Percentiles rank a stretch among this genome's conserved stretches.
Conservation (phyloP, 1,140 invertebrate genomes). For the Xylocopa sonorina region DNA sequence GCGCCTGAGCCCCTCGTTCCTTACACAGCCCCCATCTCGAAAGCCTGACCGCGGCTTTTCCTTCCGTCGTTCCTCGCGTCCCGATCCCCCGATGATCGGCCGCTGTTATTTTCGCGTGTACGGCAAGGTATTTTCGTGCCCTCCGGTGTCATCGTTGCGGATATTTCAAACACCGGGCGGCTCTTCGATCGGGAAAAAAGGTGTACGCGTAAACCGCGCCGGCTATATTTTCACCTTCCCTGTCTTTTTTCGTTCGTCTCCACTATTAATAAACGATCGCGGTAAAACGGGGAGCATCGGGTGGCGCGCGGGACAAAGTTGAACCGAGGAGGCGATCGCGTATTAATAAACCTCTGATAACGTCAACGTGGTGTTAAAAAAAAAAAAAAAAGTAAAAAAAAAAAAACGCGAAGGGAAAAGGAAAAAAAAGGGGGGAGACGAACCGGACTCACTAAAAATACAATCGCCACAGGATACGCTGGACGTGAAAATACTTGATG, state of each 20-base stretch:
- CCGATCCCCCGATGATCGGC: too few species aligned
- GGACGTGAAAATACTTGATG: slow-evolving; percentile 62
- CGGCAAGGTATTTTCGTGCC: not conserved
- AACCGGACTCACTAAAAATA: slow-evolving; percentile 61
- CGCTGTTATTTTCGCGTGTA: too few species aligned
- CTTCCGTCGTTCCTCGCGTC: too few species aligned
- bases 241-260: not conserved
- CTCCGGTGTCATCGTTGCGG: not conserved
- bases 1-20: not conserved
- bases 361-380: slow-evolving; percentile 54
- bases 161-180: too few species aligned
- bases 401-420: too few species aligned
- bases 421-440: not conserved
- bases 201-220: not conserved
- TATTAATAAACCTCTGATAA: slow-evolving; percentile 65
- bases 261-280: slow-evolving; percentile 56
- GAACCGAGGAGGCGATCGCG: slow-evolving; percentile 23
- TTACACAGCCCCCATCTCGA: not conserved
- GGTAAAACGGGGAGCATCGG: slow-evolving; percentile 32
- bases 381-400: slow-evolving; percentile 9
- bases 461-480: slow-evolving; percentile 38
- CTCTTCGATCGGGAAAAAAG: not conserved
- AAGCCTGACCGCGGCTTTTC: not conserved
- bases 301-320: slow-evolving; percentile 2
- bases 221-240: slow-evolving; percentile 8